These are phyloP conservation scores for Gambusia holbrooki DNA, from an alignment of 2,113 vertebrate species.

Conservation along the genomic window DNA sequence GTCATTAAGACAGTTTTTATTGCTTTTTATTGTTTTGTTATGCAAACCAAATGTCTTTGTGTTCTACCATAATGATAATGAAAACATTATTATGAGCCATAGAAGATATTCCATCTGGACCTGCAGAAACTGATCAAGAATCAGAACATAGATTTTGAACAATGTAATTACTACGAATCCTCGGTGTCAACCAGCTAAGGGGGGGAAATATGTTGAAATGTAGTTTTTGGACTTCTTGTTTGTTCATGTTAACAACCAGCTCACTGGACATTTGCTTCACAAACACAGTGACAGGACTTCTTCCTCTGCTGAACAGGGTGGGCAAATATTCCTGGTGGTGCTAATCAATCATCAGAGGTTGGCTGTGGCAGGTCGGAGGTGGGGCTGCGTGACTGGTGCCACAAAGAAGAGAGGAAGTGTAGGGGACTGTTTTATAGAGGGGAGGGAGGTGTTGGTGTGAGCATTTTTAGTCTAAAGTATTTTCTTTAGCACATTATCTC, in stretches of 20 bases:
- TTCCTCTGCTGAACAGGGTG: slow-evolving; percentile 48
- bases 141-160: background rate
- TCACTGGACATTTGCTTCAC: slow-evolving; percentile 49
- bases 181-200: background rate
- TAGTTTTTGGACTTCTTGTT: slow-evolving; percentile 6
- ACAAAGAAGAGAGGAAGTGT: slow-evolving; percentile 65
- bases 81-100: background rate
- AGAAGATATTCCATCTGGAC: background rate
- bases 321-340: slow-evolving; percentile 63
- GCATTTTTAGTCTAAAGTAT: background rate
- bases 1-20: background rate
- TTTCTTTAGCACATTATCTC: background rate
- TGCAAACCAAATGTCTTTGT: background rate
- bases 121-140: background rate
- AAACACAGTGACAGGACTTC: slow-evolving; percentile 51
- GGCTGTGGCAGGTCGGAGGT: slow-evolving; percentile 56
- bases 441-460: slow-evolving; percentile 10
- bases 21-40: background rate
- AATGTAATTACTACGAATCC: background rate
- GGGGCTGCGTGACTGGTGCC: slow-evolving; percentile 43
- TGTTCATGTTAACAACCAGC: slow-evolving; percentile 5
- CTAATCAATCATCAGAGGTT: slow-evolving; percentile 66
- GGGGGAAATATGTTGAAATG: background rate
- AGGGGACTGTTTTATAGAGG: slow-evolving; percentile 22
- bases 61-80: background rate